Evolutionary conservation across 2,797 vertebrate species (phyloP).

Genomic region (Pagetopsis macropterus): DNA sequence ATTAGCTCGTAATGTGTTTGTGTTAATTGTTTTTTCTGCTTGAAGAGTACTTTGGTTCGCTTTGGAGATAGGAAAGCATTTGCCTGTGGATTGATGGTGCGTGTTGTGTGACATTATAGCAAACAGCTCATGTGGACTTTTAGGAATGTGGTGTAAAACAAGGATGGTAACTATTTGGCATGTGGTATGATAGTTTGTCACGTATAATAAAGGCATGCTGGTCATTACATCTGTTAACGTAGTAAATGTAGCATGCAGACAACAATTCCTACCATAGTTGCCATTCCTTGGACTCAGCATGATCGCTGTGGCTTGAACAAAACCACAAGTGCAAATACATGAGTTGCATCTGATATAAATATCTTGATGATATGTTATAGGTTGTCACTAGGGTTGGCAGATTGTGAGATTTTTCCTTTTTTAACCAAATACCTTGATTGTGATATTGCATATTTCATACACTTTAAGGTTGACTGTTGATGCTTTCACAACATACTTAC

Average conservation of each 20-base stretch:
- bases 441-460: too few species aligned
- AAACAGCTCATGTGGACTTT: conserved; percentile 1
- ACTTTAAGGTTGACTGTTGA: too few species aligned
- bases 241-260: not conserved
- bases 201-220: not conserved
- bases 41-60: conserved; percentile 10
- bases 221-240: not conserved
- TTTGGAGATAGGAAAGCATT: conserved; percentile 5
- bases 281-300: not conserved
- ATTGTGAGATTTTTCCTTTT: too few species aligned
- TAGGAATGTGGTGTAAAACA: not conserved
- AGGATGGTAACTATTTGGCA: not conserved
- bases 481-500: too few species aligned
- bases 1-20: conserved; percentile 25
- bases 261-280: not conserved
- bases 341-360: not conserved
- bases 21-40: conserved; percentile 15
- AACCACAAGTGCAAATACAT: not conserved
- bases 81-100: conserved; percentile 5
- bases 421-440: too few species aligned
- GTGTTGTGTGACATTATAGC: not conserved
- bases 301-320: not conserved
- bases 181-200: not conserved
- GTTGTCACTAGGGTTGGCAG: not conserved
- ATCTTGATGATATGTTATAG: not conserved